Evolutionary conservation across 2,113 vertebrate genomes (phyloP).

Genomic region (Symphodus melops): DNA sequence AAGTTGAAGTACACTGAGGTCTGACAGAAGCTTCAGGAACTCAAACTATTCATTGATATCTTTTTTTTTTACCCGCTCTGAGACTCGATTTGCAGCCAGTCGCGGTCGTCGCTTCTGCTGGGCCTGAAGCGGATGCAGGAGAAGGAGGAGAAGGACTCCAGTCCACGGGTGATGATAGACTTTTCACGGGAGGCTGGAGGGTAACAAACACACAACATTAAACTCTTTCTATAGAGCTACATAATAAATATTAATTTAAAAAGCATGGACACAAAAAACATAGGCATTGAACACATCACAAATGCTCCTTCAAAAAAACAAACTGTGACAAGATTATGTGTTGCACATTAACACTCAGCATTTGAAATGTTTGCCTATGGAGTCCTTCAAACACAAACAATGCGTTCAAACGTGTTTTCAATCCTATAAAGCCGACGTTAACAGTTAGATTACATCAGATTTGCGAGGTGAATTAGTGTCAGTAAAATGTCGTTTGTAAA

Average conservation of each 20-base stretch:
- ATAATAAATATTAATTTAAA: no score
- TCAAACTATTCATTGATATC: background rate
- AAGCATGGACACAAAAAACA: no score
- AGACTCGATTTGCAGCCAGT: slow-evolving; percentile 74
- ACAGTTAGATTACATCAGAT: background rate
- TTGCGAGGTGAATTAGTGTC: no score
- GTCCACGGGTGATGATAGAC: slow-evolving; percentile 62
- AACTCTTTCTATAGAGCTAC: background rate
- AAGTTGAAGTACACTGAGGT: no score
- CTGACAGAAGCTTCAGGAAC: no score
- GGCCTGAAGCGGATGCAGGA: slow-evolving; percentile 79
- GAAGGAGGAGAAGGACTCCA: slow-evolving; percentile 67
- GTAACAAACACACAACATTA: background rate
- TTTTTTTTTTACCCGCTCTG: slow-evolving; percentile 48
- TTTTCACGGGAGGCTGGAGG: slow-evolving; percentile 60
- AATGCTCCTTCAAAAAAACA: no score
- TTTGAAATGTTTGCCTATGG: no score
- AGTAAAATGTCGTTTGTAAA: no score
- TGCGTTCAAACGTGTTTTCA: background rate
- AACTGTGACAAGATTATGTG: no score
- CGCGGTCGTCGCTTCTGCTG: slow-evolving; percentile 50
- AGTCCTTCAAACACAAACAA: background rate
- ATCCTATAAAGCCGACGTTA: background rate
- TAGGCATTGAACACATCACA: no score
- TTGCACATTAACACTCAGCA: no score